These are phyloP conservation scores for Erpobdella octoculata DNA, from an alignment of 2,888 invertebrate genomes.

Conservation along the genomic window DNA sequence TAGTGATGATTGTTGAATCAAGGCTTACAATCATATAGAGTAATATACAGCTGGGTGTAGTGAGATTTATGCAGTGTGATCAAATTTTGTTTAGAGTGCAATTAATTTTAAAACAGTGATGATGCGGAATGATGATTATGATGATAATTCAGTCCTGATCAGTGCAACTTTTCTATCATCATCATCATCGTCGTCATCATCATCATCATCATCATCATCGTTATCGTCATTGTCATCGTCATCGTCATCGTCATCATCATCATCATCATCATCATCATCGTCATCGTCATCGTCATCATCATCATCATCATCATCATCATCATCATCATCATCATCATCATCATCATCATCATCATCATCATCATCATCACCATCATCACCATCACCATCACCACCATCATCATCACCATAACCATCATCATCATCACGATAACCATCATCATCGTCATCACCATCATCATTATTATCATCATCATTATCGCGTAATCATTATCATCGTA, in stretches of 20 bases:
- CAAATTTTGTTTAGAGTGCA: too few species aligned
- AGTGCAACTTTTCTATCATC: too few species aligned
- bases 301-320: slow-evolving; percentile 31
- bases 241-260: background rate
- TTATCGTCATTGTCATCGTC: background rate
- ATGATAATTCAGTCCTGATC: too few species aligned
- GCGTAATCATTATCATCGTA: background rate
- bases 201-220: background rate
- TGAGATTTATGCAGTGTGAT: too few species aligned
- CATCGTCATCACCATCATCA: background rate
- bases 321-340: slow-evolving; percentile 28
- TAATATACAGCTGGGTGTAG: too few species aligned
- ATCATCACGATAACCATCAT: background rate
- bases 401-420: background rate
- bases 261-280: background rate
- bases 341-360: background rate
- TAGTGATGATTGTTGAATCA: too few species aligned
- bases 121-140: too few species aligned
- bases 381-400: background rate
- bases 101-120: too few species aligned
- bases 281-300: slow-evolving; percentile 23
- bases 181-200: background rate
- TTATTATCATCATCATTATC: background rate
- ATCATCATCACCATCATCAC: background rate
- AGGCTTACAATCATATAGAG: too few species aligned